Conservation (phyloP, 2,113 vertebrate genomes). For the Merops nubicus region DNA sequence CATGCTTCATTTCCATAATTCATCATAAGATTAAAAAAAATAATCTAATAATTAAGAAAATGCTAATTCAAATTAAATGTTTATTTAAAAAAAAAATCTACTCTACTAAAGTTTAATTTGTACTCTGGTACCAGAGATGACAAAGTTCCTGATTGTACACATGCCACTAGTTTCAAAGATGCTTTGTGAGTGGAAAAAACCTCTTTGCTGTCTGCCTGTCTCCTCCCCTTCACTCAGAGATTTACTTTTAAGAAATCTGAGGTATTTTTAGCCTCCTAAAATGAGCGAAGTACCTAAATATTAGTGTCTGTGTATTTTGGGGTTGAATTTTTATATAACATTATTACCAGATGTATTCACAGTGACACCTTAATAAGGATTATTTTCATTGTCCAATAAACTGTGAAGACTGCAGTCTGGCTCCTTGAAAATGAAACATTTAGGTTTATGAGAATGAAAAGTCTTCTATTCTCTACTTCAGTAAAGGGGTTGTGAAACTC, state of each 20-base stretch:
- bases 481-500: not conserved
- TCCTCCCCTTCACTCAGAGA: not conserved
- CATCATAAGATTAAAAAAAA: not conserved
- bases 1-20: not conserved
- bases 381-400: not conserved
- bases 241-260: not conserved
- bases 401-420: not conserved
- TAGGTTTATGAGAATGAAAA: not conserved
- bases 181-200: not conserved
- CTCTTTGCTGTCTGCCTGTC: not conserved
- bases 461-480: not conserved
- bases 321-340: not conserved
- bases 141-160: not conserved
- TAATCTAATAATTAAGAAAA: not conserved
- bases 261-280: not conserved
- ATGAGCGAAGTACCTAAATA: not conserved
- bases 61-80: too few relatives aligned
- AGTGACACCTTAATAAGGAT: not conserved
- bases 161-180: not conserved
- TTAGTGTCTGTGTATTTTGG: not conserved
- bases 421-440: not conserved
- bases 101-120: not conserved
- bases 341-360: not conserved
- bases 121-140: not conserved
- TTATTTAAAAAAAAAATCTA: too few relatives aligned